Conservation (phyloP, 1,140 invertebrate species). For the Bombus difficillimus region DNA sequence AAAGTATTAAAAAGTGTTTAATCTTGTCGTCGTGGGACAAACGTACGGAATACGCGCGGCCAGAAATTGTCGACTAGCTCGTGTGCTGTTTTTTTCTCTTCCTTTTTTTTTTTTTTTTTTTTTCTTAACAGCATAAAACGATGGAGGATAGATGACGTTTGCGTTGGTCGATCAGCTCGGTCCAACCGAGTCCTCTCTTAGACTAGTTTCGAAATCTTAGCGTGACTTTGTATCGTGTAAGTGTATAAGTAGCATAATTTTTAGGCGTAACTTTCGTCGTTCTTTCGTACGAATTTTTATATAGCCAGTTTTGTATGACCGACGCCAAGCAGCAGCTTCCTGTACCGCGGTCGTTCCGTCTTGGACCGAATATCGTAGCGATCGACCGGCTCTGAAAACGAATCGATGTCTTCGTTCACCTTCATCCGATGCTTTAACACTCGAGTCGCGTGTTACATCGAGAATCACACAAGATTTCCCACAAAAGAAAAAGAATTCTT, state of each 20-base stretch:
- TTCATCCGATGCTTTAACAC: neutral
- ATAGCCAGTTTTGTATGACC: slow-evolving; percentile 62
- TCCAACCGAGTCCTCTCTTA: slow-evolving; percentile 19
- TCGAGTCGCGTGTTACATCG: no score
- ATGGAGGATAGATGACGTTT: neutral
- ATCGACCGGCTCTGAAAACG: neutral
- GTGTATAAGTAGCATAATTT: slow-evolving; percentile 56
- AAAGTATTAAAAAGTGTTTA: slow-evolving; percentile 74
- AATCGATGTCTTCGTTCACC: neutral
- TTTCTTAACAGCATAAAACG: neutral
- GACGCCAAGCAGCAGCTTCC: slow-evolving; percentile 23
- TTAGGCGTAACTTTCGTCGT: slow-evolving; percentile 51
- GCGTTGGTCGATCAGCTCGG: slow-evolving; percentile 15
- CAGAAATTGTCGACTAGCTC: slow-evolving; percentile 50
- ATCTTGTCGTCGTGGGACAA: slow-evolving; percentile 68
- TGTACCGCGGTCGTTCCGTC: neutral
- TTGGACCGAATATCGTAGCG: neutral
- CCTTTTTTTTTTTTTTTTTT: neutral
- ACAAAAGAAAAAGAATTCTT: neutral
- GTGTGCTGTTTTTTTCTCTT: neutral
- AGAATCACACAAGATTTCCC: no score
- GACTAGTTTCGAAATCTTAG: slow-evolving; percentile 56
- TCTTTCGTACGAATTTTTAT: slow-evolving; percentile 65
- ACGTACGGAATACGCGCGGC: slow-evolving; percentile 58
- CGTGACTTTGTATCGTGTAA: slow-evolving; percentile 45